phyloP scores from a whole-genome alignment of 1,140 invertebrate genomes.

The Zaprionus kolodkinae region DNA sequence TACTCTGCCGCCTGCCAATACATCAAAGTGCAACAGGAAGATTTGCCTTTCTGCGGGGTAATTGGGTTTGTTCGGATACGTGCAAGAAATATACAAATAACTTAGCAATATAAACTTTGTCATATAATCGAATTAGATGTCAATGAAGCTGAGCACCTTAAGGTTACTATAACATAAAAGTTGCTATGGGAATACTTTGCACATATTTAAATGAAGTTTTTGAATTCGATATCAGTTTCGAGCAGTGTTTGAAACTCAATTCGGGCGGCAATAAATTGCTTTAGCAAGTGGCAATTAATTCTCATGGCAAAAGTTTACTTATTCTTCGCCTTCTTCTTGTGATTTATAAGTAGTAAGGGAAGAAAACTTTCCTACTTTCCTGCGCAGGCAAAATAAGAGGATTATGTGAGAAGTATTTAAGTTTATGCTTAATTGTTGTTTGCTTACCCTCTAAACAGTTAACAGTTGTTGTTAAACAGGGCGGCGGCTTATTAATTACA shows the following conservation, averaged over 20 bases:
- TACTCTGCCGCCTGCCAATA: neutral
- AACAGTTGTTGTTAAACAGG: neutral
- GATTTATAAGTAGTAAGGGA: constrained; percentile 14
- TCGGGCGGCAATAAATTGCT: constrained; percentile 34
- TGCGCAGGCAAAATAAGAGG: constrained; percentile 24
- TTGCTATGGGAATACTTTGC: neutral
- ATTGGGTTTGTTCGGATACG: constrained; percentile 42
- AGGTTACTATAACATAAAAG: neutral
- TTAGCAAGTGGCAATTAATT: constrained; percentile 37
- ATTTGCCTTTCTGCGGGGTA: constrained; percentile 32
- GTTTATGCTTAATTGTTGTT: neutral
- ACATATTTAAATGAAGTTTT: constrained; percentile 21
- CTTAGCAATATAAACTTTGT: constrained; percentile 7
- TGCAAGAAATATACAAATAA: constrained; percentile 42
- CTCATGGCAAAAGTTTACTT: constrained; percentile 33
- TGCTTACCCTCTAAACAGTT: neutral
- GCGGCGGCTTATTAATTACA: neutral
- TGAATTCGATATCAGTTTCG: neutral
- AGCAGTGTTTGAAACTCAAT: neutral
- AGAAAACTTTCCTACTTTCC: constrained; percentile 27
- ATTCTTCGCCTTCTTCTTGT: neutral
- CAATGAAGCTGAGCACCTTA: neutral
- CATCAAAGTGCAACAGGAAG: constrained; percentile 41
- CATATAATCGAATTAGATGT: constrained; percentile 22
- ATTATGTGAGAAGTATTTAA: constrained; percentile 9